Percentiles rank a stretch among this genome's conserved stretches.
These are phyloP conservation scores for Loriculus beryllinus DNA, from an alignment of 2,797 vertebrate species.

Conservation along the genomic window DNA sequence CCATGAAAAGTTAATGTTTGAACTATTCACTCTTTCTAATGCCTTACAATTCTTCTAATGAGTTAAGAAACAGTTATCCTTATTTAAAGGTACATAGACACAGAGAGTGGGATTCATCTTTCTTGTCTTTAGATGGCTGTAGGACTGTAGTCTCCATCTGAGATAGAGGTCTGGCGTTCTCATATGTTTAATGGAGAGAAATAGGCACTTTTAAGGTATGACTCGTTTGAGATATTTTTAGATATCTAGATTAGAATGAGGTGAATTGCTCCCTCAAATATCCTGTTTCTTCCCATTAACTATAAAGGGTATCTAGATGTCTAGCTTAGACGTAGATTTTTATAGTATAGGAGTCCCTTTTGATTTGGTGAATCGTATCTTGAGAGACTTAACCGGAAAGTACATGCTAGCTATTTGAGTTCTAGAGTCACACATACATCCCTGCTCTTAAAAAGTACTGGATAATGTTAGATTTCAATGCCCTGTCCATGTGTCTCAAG, in stretches of 20 bases:
- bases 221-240: slow-evolving; percentile 10
- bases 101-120: background rate
- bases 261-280: background rate
- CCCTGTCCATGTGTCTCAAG: background rate
- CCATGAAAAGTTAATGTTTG: background rate
- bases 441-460: background rate
- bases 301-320: background rate
- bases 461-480: background rate
- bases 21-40: background rate
- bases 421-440: background rate
- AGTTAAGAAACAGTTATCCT: background rate
- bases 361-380: background rate
- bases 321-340: background rate
- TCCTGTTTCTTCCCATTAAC: background rate
- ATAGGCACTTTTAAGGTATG: background rate
- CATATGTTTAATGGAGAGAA: background rate
- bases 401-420: background rate
- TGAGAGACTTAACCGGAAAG: background rate
- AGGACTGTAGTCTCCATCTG: background rate
- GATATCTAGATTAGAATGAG: background rate
- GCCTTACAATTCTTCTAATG: background rate
- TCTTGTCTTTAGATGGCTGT: background rate
- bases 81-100: background rate
- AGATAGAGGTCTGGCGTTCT: background rate
- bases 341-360: background rate